Evolutionary conservation across 2,113 vertebrate genomes (phyloP), one percentile per base, ranked within the genome.

Genomic region (Bambusicola thoracicus): DNA sequence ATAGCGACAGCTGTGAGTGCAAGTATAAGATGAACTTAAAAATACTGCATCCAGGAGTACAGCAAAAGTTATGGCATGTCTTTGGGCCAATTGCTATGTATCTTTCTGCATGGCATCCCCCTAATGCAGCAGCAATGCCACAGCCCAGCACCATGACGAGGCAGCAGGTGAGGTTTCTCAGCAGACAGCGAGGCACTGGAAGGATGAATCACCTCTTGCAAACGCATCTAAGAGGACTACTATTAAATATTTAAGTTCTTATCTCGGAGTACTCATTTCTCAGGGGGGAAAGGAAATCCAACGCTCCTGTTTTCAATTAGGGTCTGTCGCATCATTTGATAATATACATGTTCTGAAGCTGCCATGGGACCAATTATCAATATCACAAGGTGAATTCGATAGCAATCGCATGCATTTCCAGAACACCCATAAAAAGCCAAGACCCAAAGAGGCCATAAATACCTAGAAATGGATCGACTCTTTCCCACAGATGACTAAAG

Each of bases 241-340:
- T 32, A 30, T 93, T 13, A 91, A 94, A 93, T 87, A 93, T 86
- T 84, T 21, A 84, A 55, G 34, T 7, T 49, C 68, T 74, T 70
- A 61, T 67, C 90, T 56, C 88, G 30, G 76, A 70, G 12, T 12
- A 32, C 6, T 89, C 81, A 67, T 90, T 88, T 88, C 65, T 90
- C 69, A 56, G 0, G 15, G 19, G 41, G 21, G 43, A 15, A 36
- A 38, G 75, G 18, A 79, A 68, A 25, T 19, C 48, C 78, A 81
- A 6, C 9, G 0, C 38, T 56, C 30, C 25, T 70, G 51, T 63
- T 84, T 59, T n/a, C 56, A 40, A 0, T 1, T 13, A 58, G 38
- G 20, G 5, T 55, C 49, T 16, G 12, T 1, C 21, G 34, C 58
- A 19, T 24, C 6, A 27, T 1, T 46, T 36, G 81, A 70, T 83